Conservation (phyloP, 1,140 invertebrate genomes). For the Euura saliciscinereae region DNA sequence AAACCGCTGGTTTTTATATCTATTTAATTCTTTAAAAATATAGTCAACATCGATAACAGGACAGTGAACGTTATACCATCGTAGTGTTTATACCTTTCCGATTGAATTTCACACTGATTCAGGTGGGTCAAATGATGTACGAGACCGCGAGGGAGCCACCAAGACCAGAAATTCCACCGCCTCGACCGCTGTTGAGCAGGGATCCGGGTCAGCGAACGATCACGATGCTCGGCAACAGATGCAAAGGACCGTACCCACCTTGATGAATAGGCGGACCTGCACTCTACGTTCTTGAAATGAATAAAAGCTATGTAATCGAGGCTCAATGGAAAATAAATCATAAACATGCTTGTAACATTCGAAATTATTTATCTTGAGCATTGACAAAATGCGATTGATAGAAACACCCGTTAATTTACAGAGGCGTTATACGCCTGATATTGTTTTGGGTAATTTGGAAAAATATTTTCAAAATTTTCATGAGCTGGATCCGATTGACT, state of each 20-base stretch:
- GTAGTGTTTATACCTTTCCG: too few species aligned
- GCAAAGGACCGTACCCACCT: background rate
- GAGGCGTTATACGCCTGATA: too few species aligned
- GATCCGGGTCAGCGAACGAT: background rate
- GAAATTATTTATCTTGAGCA: background rate
- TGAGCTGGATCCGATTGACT: too few species aligned
- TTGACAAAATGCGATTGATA: background rate
- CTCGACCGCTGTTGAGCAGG: background rate
- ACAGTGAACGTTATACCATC: too few species aligned
- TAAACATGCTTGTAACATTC: background rate
- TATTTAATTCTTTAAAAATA: too few species aligned
- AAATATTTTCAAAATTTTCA: too few species aligned
- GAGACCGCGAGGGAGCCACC: background rate
- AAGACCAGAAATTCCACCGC: background rate
- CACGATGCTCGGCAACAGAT: background rate
- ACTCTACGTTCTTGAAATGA: background rate
- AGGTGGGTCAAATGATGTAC: constrained; percentile 2
- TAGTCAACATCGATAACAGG: too few species aligned
- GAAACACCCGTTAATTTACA: too few species aligned
- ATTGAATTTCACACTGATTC: background rate
- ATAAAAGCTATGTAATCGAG: background rate
- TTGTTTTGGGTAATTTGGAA: too few species aligned
- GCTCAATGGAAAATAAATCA: background rate
- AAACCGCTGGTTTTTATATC: too few species aligned
- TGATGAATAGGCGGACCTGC: background rate